Base-by-base conservation (phyloP, 2,797 vertebrate species). In the Eospalax fontanierii region DNA sequence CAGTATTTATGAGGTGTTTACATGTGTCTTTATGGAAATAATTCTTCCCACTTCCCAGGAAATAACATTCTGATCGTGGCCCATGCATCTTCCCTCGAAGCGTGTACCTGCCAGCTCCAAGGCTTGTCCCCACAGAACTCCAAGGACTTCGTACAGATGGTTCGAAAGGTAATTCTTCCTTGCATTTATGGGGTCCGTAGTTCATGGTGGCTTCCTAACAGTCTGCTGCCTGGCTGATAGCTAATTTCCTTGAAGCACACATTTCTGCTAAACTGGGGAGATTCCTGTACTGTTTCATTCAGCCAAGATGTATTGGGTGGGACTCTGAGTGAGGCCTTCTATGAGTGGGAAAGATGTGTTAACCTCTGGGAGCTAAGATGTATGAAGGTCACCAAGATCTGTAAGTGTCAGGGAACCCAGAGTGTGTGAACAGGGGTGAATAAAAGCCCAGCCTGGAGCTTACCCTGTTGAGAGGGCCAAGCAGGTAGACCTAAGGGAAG, bases 131-230 rank as follows among this genome's bases (percentile, higher is more conserved):
- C 99, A 0, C 99, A 99, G 98, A 99, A 99, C 98, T 98, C 99
- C 97, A 99, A 99, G 99, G 99, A 99, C 98, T 99, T 99, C 83
- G 99, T 99, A 43, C 99, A 99, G 98, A 99, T 99, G 97, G 99
- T 99, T 97, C 98, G 99, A 97, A 99, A 99, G 99, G 99, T 99
- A 96, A 98, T 18, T 33, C 71, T 18, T 46, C n/a, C 57, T 65
- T 68, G 8, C 2, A 0, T 38, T 46, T 24, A 10, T 18, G 73
- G 76, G 19, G 19, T 21, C 43, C 0, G 14, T 12, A 46, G 59
- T 50, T 24, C 75, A 65, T 38, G 0, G 28, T 4, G 0, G 33
- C 43, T 73, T 63, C 4, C 21, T 59, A 40, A n/a, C 26, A 28
- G 33, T 14, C 46, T 19, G 5, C 0, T 40, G 83, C 11, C 30